Evolutionary conservation across 2,888 invertebrate species (phyloP), one percentile per base, ranked within the genome.

Genomic region (Cryptocephalus primarius): DNA sequence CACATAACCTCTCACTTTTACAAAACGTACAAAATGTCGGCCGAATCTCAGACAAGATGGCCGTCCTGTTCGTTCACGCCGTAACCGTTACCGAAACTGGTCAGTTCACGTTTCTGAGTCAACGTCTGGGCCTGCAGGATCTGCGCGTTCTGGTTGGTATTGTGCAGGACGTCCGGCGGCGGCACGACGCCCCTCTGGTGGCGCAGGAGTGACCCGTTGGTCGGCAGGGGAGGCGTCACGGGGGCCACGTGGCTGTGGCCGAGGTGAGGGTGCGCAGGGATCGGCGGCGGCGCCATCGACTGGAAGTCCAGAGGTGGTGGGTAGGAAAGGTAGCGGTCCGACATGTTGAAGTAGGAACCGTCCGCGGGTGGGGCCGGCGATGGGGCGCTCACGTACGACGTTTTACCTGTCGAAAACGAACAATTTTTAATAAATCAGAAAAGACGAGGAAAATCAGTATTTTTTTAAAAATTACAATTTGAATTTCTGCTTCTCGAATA

Each of bases 281-380:
- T 75, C 43, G 76, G 75, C 8, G 75, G 75, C 12, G 63, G 63
- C 32, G 63, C 63, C 43, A 60, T 77, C 53, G 70, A 72, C 39
- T 80, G 80, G 34, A 80, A 81, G 63, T 82, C 82, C 64, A 81
- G 73, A 31, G 83, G 73, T 0, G 87, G 86, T 33, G 88, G 87
- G 69, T 87, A 88, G 1, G 87, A 86, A 46, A 88, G 74, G 67
- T 88, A 88, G 60, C 86, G 74, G 51, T 86, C 85, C 2, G 85
- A 84, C 80, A 85, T 85, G 67, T 86, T 86, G 74, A 84, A 86
- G 65, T 85, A 87, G 34, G 85, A 82, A 42, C 85, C 86, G 62
- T 85, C 85, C 32, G 84, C 74, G 1, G 85, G 85, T 2, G 84
- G 84, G 67, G 85, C 83, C 36, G 85, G 84, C 48, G 85, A 83